Conservation (phyloP, 2,113 vertebrate genomes). For the Pseudopipra pipra region DNA sequence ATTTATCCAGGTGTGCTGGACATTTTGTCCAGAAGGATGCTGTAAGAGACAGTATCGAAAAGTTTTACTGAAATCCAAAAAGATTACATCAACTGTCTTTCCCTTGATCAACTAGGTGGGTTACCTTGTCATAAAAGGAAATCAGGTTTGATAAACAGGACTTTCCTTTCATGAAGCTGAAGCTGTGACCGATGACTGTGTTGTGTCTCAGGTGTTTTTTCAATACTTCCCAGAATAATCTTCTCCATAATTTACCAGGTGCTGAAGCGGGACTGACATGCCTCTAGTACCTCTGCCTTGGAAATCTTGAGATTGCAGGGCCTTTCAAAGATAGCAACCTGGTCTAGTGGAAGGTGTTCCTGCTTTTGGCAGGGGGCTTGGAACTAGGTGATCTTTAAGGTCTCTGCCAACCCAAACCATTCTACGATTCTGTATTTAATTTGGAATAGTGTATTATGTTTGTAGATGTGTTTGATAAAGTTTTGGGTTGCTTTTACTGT, state of each 20-base stretch:
- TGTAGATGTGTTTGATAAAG: background rate
- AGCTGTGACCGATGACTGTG: background rate
- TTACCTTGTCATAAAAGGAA: too few species aligned
- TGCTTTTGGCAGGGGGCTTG: background rate
- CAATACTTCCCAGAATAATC: background rate
- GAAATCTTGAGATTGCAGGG: background rate
- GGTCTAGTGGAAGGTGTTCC: background rate
- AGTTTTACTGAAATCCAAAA: too few species aligned
- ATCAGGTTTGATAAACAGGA: background rate
- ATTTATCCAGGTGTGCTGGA: background rate
- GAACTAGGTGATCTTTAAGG: background rate
- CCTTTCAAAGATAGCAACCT: background rate
- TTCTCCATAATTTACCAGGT: background rate
- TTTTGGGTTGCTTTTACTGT: background rate
- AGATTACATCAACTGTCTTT: too few species aligned
- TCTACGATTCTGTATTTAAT: background rate
- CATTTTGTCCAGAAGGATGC: too few species aligned
- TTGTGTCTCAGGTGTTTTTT: background rate
- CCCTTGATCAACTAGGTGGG: too few species aligned
- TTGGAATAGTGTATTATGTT: background rate
- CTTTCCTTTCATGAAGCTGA: background rate
- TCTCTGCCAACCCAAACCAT: background rate
- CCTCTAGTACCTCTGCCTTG: background rate
- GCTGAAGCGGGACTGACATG: background rate
- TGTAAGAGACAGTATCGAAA: too few species aligned